Conservation (phyloP, 2,888 invertebrate genomes). For the Zaprionus obscuricornis region DNA sequence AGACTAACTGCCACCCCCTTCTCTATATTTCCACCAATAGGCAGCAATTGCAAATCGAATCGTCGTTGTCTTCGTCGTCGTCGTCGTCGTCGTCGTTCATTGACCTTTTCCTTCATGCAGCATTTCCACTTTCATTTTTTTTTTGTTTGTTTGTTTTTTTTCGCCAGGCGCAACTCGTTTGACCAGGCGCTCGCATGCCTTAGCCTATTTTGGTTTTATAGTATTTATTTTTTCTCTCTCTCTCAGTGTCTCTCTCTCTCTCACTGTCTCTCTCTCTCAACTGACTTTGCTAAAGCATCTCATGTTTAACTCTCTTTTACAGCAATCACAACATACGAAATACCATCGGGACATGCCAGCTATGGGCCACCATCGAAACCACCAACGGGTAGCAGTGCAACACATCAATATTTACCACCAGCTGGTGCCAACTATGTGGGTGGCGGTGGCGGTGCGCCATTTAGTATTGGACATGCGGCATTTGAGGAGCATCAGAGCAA, state of each 20-base stretch:
- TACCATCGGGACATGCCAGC: constrained; percentile 80
- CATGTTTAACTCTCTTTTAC: constrained; percentile 35
- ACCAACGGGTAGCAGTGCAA: constrained; percentile 79
- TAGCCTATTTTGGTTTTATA: constrained; percentile 50
- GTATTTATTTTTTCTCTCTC: constrained; percentile 10
- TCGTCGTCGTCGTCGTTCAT: too few relatives aligned
- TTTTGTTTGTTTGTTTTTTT: too few relatives aligned
- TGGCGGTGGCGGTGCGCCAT: constrained; percentile 77
- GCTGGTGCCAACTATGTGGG: constrained; percentile 64
- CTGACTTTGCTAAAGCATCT: too few relatives aligned
- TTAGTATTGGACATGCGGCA: constrained; percentile 79
- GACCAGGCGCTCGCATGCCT: constrained; percentile 37
- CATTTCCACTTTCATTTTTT: constrained; percentile 70
- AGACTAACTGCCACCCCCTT: constrained; percentile 1
- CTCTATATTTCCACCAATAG: too few relatives aligned
- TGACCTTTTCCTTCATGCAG: constrained; percentile 46
- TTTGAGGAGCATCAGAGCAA: constrained; percentile 82
- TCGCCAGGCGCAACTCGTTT: constrained; percentile 53
- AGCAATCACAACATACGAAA: constrained; percentile 82
- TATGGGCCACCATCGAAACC: constrained; percentile 83
- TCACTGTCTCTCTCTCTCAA: background rate
- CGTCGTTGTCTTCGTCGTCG: too few relatives aligned
- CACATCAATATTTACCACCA: constrained; percentile 82
- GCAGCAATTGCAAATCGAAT: constrained; percentile 23
- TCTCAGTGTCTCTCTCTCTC: background rate